Evolutionary conservation across 2,888 invertebrate species (phyloP), one percentile per base, ranked within the genome.

Genomic region (Caenorhabditis sp.): DNA sequence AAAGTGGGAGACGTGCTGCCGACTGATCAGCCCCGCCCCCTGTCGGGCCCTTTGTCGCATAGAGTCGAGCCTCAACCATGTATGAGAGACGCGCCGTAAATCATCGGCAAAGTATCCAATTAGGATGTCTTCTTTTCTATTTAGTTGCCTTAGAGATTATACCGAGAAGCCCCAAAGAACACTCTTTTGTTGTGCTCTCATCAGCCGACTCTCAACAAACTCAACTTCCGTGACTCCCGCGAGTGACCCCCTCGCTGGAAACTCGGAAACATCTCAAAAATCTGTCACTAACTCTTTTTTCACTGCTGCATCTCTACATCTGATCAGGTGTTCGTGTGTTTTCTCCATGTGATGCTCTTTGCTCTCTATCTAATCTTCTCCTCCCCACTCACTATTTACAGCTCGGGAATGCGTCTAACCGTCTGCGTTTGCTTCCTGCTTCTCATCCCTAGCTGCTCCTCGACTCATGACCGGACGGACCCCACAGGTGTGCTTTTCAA

Each of bases 261-360:
- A 13, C n/a, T 20, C 18, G 47, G 47, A 47, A 47, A 47, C 47
- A 18, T n/a, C 47, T 47, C 47, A 47, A 47, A 32, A 47, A 3
- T 47, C 47, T 69, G 60, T 69, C 69, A 61, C 24, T 18, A 40
- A 55, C 44, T 69, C 37, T 53, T 61, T 53, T 62, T 47, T 32
- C 68, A 9, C 55, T 24, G 24, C 60, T 51, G 50, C 47, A 26
- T 20, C 20, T 44, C 32, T 26, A 55, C 56, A 28, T 47, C 65
- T 58, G 65, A 74, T 74, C 74, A 74, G 74, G 56, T 74, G 74
- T 74, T 74, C 64, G 76, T 67, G 56, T n/a, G n/a, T 61, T 76
- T 76, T 56, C 28, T 24, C 53, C 61, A 61, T 61, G 61, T 61
- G 61, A 61, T 37, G 20, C 37, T 68, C 44, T 40, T 26, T 56